phyloP scores from a whole-genome alignment of 2,888 invertebrate species.

The Ctena decussata region DNA sequence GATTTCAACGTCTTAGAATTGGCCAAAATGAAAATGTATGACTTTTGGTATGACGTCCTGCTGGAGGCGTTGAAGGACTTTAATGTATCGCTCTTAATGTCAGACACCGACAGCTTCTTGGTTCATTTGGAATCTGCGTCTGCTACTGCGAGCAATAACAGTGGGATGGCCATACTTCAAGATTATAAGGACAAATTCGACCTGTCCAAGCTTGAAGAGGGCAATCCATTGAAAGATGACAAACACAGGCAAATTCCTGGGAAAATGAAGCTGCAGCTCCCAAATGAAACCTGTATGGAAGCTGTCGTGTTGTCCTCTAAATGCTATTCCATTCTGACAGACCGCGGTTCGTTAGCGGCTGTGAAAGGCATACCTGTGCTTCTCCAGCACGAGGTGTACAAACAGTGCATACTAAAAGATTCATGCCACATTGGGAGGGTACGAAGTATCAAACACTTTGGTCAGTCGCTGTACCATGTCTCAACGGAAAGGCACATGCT shows the following conservation, averaged over 20 bases:
- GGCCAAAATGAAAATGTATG: not conserved
- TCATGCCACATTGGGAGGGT: not conserved
- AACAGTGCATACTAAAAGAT: not conserved
- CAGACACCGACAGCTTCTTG: slow-evolving; percentile 18
- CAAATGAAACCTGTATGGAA: not conserved
- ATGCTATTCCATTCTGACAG: slow-evolving; percentile 21
- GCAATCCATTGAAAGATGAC: not conserved
- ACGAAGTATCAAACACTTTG: not conserved
- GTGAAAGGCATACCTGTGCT: slow-evolving; percentile 6
- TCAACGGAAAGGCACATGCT: not conserved
- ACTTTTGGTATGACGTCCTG: slow-evolving; percentile 6
- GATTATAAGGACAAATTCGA: slow-evolving; percentile 12
- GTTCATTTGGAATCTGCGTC: not conserved
- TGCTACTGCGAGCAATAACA: not conserved
- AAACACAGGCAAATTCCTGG: not conserved
- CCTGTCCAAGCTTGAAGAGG: not conserved
- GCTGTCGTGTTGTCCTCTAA: slow-evolving; percentile 11
- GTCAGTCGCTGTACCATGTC: not conserved
- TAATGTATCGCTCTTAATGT: not conserved
- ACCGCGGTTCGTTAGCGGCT: not conserved
- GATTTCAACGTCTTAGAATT: slow-evolving; percentile 19
- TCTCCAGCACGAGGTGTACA: not conserved
- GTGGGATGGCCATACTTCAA: not conserved
- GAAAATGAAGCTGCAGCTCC: slow-evolving; percentile 6
- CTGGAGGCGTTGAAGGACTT: not conserved